A percentile compares a stretch with the other conserved stretches of the same genome.
Conservation (phyloP, 1,140 invertebrate genomes). For the Drosophila triauraria region DNA sequence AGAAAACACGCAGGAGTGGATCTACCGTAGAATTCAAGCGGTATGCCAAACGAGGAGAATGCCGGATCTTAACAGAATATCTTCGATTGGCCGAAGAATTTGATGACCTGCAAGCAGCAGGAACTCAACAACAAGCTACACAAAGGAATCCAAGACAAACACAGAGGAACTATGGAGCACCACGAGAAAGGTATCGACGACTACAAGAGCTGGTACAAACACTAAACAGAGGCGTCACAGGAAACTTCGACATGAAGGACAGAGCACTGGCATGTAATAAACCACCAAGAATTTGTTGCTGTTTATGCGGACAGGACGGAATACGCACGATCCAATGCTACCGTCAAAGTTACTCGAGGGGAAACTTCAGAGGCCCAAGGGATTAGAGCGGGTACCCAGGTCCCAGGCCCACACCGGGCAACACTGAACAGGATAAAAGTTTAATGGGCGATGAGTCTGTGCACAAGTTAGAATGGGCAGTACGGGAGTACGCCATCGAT, state of each 20-base stretch:
- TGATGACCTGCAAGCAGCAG: too few relatives aligned
- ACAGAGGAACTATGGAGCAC: too few relatives aligned
- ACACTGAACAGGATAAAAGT: too few relatives aligned
- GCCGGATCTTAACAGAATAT: too few relatives aligned
- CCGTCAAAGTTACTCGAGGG: neutral
- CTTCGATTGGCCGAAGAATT: too few relatives aligned
- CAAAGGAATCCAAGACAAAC: too few relatives aligned
- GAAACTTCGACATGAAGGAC: neutral
- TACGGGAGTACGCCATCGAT: too few relatives aligned
- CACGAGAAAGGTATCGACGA: too few relatives aligned
- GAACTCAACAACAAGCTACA: too few relatives aligned
- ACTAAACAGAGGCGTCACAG: neutral
- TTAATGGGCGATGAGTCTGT: too few relatives aligned
- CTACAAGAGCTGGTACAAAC: neutral
- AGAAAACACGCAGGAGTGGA: neutral
- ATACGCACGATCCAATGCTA: neutral
- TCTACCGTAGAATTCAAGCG: neutral
- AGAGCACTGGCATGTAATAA: neutral
- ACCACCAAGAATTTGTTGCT: neutral
- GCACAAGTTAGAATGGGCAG: too few relatives aligned
- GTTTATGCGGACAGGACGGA: neutral
- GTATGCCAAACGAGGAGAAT: neutral
- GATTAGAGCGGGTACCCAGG: neutral
- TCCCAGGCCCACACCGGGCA: too few relatives aligned
- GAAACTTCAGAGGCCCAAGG: neutral